Base-by-base conservation (phyloP, 2,797 vertebrate genomes). In the Xenentodon cancila region DNA sequence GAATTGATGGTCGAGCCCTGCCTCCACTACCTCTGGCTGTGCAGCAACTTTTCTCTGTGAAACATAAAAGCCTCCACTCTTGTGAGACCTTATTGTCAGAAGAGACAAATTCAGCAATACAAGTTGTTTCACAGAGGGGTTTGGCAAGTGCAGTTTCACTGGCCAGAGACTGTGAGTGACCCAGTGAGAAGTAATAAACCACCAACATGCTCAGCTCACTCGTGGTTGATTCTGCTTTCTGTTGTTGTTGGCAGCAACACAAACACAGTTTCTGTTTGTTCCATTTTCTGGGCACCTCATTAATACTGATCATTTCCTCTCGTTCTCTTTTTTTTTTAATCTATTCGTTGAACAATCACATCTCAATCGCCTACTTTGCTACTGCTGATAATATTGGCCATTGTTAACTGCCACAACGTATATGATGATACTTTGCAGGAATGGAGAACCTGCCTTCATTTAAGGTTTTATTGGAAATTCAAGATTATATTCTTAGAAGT, bases 31-130 rank as follows among this genome's bases (percentile, higher is more conserved):
- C 49, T 79, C 73, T 70, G 61, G 74, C 79, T 81, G 79, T 77
- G 43, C 55, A 58, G 69, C 88, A 88, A 84, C 91, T 80, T 80
- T 66, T 32, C 62, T 91, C 69, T 89, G 92, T 44, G 44, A 49
- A 60, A 57, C 59, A 57, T 43, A 59, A 53, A 76, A 17, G 17
- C 64, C 22, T 57, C 57, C 27, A 47, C 64, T 48, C 51, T 27
- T 54, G 48, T 34, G 9, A 45, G 50, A 22, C 58, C 62, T 68
- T 30, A 53, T 34, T 68, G 37, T 63, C 72, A 70, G 66, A 73
- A 70, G 73, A 79, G 81, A 70, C 57, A 71, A 71, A 79, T 81
- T 74, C 65, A 62, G 54, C 49, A 54, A 67, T 21, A 74, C 64
- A 62, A 65, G 59, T 70, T 83, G 70, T 75, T 17, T 83, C 59